Evolutionary conservation across 2,888 invertebrate genomes (phyloP).

Genomic region (Liopterus haemorrhoidalis): DNA sequence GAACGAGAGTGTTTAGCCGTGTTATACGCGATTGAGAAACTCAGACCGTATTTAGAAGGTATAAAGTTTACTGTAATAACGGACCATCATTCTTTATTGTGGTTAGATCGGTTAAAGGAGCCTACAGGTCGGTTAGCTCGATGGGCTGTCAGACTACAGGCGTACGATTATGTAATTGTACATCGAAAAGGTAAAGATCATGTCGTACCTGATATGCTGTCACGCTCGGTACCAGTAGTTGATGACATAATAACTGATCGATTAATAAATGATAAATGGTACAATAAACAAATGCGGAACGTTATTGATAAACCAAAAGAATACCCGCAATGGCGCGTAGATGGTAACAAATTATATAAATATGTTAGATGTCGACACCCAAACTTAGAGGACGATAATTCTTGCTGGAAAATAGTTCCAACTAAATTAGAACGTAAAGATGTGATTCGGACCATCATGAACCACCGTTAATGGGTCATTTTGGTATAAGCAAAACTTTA

Average conservation of each 20-base stretch:
- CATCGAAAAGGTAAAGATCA: constrained; percentile 26
- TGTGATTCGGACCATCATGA: neutral
- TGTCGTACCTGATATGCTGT: constrained; percentile 25
- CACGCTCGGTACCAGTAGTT: constrained; percentile 12
- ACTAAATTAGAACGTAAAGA: neutral
- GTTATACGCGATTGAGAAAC: constrained; percentile 15
- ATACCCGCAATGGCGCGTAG: neutral
- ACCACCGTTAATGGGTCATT: constrained; percentile 9
- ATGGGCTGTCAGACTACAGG: constrained; percentile 21
- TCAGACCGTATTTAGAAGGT: constrained; percentile 24
- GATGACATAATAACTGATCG: neutral
- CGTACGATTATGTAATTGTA: constrained; percentile 18
- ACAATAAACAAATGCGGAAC: neutral
- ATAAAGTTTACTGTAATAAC: constrained; percentile 19
- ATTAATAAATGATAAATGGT: constrained; percentile 5
- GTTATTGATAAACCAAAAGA: neutral
- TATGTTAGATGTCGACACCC: neutral
- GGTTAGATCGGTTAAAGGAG: constrained; percentile 23
- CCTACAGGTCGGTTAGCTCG: constrained; percentile 19
- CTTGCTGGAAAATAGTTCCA: neutral
- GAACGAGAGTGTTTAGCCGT: constrained; percentile 17
- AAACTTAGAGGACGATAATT: neutral
- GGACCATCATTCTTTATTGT: constrained; percentile 21
- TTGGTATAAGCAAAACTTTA: constrained; percentile 4
- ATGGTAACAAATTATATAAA: neutral